A percentile compares a stretch with the other conserved stretches of the same genome.
phyloP scores from a whole-genome alignment of 2,888 invertebrate genomes.

The Zele albiditarsus region DNA sequence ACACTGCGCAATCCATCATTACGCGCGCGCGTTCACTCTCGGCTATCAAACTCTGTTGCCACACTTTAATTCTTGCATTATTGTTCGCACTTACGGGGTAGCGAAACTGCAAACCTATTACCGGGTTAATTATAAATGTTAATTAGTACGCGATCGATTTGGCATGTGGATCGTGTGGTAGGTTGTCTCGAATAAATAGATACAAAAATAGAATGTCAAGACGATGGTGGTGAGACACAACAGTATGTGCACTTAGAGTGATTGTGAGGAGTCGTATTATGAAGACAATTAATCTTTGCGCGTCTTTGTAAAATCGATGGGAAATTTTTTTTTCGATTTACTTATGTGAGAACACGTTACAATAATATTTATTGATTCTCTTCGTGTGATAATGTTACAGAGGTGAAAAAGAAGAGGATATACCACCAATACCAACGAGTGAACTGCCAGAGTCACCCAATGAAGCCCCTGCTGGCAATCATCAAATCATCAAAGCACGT shows the following conservation, averaged over 20 bases:
- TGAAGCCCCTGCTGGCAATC: slow-evolving; percentile 60
- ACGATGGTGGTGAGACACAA: slow-evolving; percentile 55
- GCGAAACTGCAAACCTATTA: slow-evolving; percentile 45
- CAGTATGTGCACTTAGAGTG: slow-evolving; percentile 56
- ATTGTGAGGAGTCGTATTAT: slow-evolving; percentile 56
- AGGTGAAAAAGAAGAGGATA: slow-evolving; percentile 66
- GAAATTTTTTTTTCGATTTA: neutral
- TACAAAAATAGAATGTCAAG: slow-evolving; percentile 67
- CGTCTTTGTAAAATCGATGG: neutral
- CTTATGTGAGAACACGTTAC: neutral
- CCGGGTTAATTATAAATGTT: slow-evolving; percentile 71
- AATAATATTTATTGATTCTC: neutral
- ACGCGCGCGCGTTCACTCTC: neutral
- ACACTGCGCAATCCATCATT: neutral
- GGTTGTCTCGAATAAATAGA: slow-evolving; percentile 69
- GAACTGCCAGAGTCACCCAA: slow-evolving; percentile 71
- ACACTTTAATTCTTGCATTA: neutral
- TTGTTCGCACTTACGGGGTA: neutral
- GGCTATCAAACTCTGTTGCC: neutral
- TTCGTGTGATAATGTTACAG: slow-evolving; percentile 49
- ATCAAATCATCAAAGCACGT: slow-evolving; percentile 82
- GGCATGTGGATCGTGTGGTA: slow-evolving; percentile 65
- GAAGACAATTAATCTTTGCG: slow-evolving; percentile 1
- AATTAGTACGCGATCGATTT: slow-evolving; percentile 73
- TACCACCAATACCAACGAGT: slow-evolving; percentile 69